These are phyloP conservation scores for Echiichthys vipera DNA, from an alignment of 2,797 vertebrate species.

Conservation along the genomic window DNA sequence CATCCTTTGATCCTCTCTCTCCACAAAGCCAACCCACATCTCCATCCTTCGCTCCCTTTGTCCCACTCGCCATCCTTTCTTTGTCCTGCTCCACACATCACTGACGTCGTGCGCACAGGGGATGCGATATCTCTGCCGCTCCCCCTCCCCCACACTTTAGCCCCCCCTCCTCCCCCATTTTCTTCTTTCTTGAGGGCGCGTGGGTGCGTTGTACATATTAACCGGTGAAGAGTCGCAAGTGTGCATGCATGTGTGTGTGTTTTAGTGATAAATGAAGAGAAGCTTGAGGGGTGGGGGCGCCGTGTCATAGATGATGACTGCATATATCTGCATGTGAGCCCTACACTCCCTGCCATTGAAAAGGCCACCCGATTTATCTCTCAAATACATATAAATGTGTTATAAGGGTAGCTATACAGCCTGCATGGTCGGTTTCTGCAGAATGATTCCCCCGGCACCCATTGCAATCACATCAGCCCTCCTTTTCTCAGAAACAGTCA, in stretches of 20 bases:
- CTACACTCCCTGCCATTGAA: constrained; percentile 58
- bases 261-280: constrained; percentile 60
- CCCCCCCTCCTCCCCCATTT: constrained; percentile 9
- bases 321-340: constrained; percentile 57
- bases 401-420: constrained; percentile 63
- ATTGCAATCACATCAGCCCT: constrained; percentile 77
- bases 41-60: constrained; percentile 54
- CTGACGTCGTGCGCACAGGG: constrained; percentile 46
- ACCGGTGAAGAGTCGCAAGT: constrained; percentile 32
- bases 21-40: constrained; percentile 31
- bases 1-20: constrained; percentile 20
- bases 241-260: constrained; percentile 32
- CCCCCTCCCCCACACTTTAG: constrained; percentile 56
- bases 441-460: constrained; percentile 70
- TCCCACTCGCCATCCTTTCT: constrained; percentile 66
- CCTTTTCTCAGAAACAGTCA: constrained; percentile 73
- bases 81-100: constrained; percentile 77
- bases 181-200: constrained; percentile 61
- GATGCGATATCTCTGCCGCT: constrained; percentile 58
- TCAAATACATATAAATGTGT: constrained; percentile 74
- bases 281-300: constrained; percentile 24
- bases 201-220: constrained; percentile 49
- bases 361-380: constrained; percentile 79
- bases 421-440: constrained; percentile 45
- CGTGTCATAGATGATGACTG: constrained; percentile 58